Percentiles rank a stretch among this genome's conserved stretches.
phyloP scores from a whole-genome alignment of 2,888 invertebrate species.

The Zelleria hepariella region DNA sequence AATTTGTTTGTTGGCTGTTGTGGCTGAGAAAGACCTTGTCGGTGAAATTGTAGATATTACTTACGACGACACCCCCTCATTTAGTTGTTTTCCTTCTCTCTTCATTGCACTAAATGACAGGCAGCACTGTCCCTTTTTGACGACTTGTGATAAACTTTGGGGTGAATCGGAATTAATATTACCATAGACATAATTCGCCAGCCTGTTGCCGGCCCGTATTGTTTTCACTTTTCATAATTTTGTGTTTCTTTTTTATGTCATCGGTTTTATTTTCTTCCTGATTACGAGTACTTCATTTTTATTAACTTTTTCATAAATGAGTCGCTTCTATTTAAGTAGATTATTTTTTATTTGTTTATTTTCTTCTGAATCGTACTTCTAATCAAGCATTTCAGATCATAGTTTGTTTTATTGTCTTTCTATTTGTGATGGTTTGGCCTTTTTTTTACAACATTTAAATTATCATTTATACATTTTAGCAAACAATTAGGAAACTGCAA shows the following conservation, averaged over 20 bases:
- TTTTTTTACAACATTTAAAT: too few relatives aligned
- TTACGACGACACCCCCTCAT: conserved; percentile 61
- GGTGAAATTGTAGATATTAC: conserved; percentile 50
- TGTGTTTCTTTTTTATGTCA: not conserved
- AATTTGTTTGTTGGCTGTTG: not conserved
- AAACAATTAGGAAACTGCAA: too few relatives aligned
- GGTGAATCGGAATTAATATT: conserved; percentile 57
- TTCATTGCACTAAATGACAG: conserved; percentile 22
- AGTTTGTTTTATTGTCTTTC: too few relatives aligned
- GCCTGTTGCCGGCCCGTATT: conserved; percentile 32
- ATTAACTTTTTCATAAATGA: too few relatives aligned
- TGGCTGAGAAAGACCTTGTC: conserved; percentile 35
- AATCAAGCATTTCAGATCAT: too few relatives aligned
- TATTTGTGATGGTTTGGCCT: too few relatives aligned
- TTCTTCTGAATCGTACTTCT: too few relatives aligned
- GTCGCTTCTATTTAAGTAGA: too few relatives aligned
- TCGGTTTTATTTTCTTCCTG: not conserved
- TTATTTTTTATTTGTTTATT: too few relatives aligned
- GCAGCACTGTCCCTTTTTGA: conserved; percentile 30
- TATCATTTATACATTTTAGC: too few relatives aligned
- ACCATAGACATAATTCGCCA: conserved; percentile 50
- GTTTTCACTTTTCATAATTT: not conserved
- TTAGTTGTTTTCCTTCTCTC: conserved; percentile 41
- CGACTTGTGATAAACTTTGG: conserved; percentile 48
- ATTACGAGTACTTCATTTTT: too few relatives aligned